Evolutionary conservation across 2,113 vertebrate genomes (phyloP), one percentile per base, ranked within the genome.

Genomic region (Probosciger aterrimus): DNA sequence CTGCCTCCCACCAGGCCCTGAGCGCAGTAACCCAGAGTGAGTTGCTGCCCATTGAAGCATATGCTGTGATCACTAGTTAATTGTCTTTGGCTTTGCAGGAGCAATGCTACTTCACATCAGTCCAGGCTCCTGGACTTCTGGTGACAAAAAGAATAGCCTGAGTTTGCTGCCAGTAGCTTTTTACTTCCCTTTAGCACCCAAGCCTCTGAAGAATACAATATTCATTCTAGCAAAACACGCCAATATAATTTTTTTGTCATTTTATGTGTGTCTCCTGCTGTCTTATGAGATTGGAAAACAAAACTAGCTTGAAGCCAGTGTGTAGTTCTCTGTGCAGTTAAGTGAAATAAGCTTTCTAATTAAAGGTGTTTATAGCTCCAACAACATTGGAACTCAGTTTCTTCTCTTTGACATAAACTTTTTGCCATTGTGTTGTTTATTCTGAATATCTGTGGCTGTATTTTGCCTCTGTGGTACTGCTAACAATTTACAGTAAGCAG

Each of bases 261-360:
- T 88, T 95, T 88, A 77, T 86, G 47, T 4, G 8, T n/a, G 33
- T 35, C 49, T 95, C 91, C 82, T 83, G 93, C 85, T 93, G 80
- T 39, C 89, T 82, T 84, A 73, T 1, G 65, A 60, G 65, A 52
- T 53, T 83, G 88, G 79, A 64, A 90, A 95, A 93, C 91, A 68
- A 94, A 93, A 84, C 11, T 92, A 82, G 87, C 85, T 92, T 68
- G 55, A 50, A 89, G 65, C 18, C 28, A 37, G 37, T 1, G 17
- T 31, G 37, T n/a, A 55, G 43, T 78, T 90, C 78, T 71, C 35
- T 95, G 82, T 41, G 47, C 75, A 88, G 71, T 50, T 55, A 43
- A 84, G 70, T 88, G 83, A 95, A 96, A 94, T 39, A 86, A 68
- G 15, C 64, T 87, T 88, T 88, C 79, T 88, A 96, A 95, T 96